Base-by-base conservation (phyloP, 2,797 vertebrate genomes). In the Hybognathus amarus region DNA sequence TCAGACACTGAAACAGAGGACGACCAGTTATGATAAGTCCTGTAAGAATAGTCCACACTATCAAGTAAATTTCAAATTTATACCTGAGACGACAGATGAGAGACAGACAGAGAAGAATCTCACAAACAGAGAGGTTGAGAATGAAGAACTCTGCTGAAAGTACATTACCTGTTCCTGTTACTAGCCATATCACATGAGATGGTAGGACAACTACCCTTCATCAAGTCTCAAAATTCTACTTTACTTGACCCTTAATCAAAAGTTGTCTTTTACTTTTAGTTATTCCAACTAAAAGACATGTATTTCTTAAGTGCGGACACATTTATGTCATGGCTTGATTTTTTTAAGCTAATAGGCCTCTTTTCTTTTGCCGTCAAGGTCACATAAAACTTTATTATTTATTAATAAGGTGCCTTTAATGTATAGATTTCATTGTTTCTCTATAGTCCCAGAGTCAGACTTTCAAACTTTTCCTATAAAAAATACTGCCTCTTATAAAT, bases 1-100 rank as follows among this genome's bases (percentile, higher is more conserved):
- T 47, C 45, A 47, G 45, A 47, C 45, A 15, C 45, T 47, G 45
- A 47, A 47, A 85, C 4, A 84, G 33, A 36, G 85, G 50, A 15
- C 22, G 68, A 2, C 5, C 61, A 0, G 40, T 30, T 6, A 33
- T 63, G 74, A 2, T 2, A 18, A 80, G 50, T 22, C 73, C 78
- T 24, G 2, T 15, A 45, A 61, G 2, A 47, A 80, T 20, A 33
- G 13, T 3, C 40, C 9, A 33, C 11, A 24, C 11, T n/a, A 22
- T 6, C 0, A 1, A 15, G 1, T 24, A 0, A 1, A 50, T 47
- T 47, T 42, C 10, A 3, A 6, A 63, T 9, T 1, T 17, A 20
- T 12, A 7, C 5, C 5, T 20, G 17, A 77, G 17, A 40, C 27
- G 8, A 20, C 7, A 20, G 18, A 17, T 24, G 10, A 54, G 5